These are phyloP conservation scores for Sinocyclocheilus rhinocerous DNA, from an alignment of 2,113 vertebrate species.

Conservation along the genomic window DNA sequence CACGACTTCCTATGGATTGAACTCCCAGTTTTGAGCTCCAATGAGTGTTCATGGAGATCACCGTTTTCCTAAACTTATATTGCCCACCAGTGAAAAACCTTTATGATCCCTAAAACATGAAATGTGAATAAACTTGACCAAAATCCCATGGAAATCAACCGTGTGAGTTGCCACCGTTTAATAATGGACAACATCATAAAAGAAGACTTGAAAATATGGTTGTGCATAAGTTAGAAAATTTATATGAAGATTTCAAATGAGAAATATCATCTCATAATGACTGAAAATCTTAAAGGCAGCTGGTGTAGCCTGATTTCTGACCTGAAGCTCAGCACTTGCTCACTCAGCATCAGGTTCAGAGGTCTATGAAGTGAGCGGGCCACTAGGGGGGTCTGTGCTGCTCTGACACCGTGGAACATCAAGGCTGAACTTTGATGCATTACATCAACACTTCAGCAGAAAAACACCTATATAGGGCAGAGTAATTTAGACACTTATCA, in stretches of 20 bases:
- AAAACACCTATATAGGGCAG: background rate
- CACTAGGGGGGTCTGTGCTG: slow-evolving; percentile 17
- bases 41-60: background rate
- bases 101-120: background rate
- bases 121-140: no score
- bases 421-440: slow-evolving; percentile 28
- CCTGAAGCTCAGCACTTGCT: background rate
- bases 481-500: background rate
- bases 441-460: background rate
- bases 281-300: background rate
- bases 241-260: background rate
- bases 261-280: background rate
- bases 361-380: background rate
- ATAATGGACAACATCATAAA: background rate
- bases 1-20: background rate
- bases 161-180: background rate
- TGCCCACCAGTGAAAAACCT: background rate
- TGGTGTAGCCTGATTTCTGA: background rate
- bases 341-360: background rate
- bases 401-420: slow-evolving; percentile 27
- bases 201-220: background rate
- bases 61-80: background rate
- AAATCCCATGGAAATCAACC: no score
- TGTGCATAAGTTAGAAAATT: background rate
- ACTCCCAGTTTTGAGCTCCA: background rate